Conservation (phyloP, 2,888 invertebrate species). For the Synergus laeviventris region DNA sequence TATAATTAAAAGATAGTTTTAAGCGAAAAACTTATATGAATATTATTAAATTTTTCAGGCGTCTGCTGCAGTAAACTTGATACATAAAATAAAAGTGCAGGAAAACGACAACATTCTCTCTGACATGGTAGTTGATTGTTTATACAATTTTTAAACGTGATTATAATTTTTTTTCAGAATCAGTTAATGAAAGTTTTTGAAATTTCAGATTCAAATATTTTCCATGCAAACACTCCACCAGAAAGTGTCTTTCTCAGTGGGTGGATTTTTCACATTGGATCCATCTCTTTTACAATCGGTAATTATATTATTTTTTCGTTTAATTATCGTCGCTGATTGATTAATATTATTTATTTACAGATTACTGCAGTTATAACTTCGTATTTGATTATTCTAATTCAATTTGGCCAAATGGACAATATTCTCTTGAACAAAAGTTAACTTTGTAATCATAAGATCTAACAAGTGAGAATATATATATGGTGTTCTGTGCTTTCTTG, state of each 20-base stretch:
- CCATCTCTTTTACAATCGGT: constrained; percentile 45
- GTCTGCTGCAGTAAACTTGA: background rate
- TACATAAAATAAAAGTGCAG: constrained; percentile 40
- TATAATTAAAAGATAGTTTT: background rate
- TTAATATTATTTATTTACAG: constrained; percentile 9
- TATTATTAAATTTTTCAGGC: constrained; percentile 36
- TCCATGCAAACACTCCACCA: constrained; percentile 47
- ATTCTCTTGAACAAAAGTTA: no score
- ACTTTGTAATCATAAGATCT: background rate
- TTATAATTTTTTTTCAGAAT: background rate
- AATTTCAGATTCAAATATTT: constrained; percentile 42
- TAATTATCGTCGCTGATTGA: no score
- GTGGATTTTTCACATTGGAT: constrained; percentile 46
- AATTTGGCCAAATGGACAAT: constrained; percentile 10
- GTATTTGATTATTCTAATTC: constrained; percentile 43
- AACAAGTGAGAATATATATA: no score
- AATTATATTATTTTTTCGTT: background rate
- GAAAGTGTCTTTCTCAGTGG: constrained; percentile 46
- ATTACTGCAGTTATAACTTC: constrained; percentile 40
- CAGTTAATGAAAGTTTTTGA: no score
- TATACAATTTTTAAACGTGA: background rate
- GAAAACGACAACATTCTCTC: constrained; percentile 14
- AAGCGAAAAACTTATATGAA: background rate
- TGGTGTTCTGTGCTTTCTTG: no score
- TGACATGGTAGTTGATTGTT: background rate